Evolutionary conservation across 2,888 invertebrate genomes (phyloP).

Genomic region (Nomada ferruginata): DNA sequence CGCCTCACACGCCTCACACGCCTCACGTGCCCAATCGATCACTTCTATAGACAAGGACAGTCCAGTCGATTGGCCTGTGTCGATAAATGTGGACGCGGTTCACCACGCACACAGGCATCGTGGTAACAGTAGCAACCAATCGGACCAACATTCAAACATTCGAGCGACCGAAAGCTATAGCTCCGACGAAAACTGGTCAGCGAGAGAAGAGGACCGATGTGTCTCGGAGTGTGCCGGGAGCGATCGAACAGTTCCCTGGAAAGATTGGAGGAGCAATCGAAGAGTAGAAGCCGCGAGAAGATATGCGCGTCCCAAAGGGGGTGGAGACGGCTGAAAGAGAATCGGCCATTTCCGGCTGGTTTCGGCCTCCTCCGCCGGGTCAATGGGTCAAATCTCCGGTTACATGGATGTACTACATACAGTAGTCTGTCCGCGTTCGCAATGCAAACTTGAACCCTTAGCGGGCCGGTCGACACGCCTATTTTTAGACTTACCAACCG

Average conservation of each 20-base stretch:
- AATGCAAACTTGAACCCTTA: conserved; percentile 78
- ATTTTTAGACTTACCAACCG: conserved; percentile 69
- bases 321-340: conserved; percentile 26
- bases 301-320: neutral
- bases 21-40: conserved; percentile 27
- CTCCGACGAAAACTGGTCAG: too few species aligned
- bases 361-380: conserved; percentile 80
- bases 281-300: neutral
- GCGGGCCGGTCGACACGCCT: conserved; percentile 53
- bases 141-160: neutral
- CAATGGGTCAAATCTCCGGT: conserved; percentile 83
- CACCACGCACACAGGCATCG: neutral
- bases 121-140: conserved; percentile 13
- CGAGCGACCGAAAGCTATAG: too few species aligned
- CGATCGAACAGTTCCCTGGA: too few species aligned
- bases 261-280: too few species aligned
- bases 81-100: neutral
- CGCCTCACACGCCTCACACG: neutral
- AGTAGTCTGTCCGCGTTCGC: conserved; percentile 72
- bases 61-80: conserved; percentile 4
- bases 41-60: conserved; percentile 31
- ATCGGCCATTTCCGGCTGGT: conserved; percentile 77
- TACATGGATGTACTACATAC: conserved; percentile 71
- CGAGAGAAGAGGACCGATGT: too few species aligned
- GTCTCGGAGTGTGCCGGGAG: too few species aligned